Base-by-base conservation (phyloP, 2,888 invertebrate genomes). In the Neoascia interrupta region DNA sequence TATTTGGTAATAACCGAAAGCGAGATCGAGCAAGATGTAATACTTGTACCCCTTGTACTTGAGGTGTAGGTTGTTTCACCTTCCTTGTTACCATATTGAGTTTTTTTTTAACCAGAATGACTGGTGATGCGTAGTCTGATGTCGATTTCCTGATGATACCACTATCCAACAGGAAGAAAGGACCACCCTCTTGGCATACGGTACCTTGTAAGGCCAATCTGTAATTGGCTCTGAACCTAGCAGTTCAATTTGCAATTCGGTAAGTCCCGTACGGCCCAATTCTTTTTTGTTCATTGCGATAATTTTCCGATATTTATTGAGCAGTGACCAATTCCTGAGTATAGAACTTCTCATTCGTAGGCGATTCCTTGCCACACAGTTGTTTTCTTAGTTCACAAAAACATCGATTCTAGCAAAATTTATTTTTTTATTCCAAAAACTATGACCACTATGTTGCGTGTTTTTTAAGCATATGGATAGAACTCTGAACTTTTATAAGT, bases 121-220 rank as follows among this genome's bases (percentile, higher is more conserved):
- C 56, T 0, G 47, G 68, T 0, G 68, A 56, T 5, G 56, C 15
- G 10, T 31, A 49, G 2, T 49, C 56, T 1, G 66, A 66, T 10
- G 54, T 36, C 5, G 63, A 64, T 26, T 64, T 53, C 18, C 10
- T 13, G 5, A 58, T 8, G 49, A 49, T 11, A 61, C 19, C 61
- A 61, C 49, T 23, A 0, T 8, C 13, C n/a, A 66, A 6, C 3
- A 56, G 5, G 47, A 18, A 10, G 41, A 8, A 8, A 58, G 13
- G 13, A 45, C 10, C 15, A 49, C 19, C 19, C 61, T 16, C 19
- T 61, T 49, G 5, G 61, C 61, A 45, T 19, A 60, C 2, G 58
- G 58, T 0, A 58, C 43, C 2, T 41, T 31, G 28, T 49, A 37
- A 1, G 47, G 37, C 0, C 37, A 26, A 4, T 49, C 6, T 0